A percentile compares a stretch with the other conserved stretches of the same genome.
Evolutionary conservation across 2,888 invertebrate species (phyloP).

Genomic region (Schrankia costaestrigalis): DNA sequence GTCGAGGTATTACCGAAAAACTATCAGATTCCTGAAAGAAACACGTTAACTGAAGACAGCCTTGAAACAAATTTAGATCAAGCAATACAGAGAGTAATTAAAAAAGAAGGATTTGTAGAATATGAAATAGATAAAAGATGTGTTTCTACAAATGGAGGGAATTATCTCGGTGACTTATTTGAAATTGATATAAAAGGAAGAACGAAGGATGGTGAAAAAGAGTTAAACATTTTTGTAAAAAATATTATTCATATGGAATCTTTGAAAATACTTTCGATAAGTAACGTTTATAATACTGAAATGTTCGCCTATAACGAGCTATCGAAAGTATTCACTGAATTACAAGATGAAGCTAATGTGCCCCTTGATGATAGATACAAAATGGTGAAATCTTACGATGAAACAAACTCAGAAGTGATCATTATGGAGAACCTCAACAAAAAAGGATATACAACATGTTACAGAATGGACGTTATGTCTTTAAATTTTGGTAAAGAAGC

Average conservation of each 20-base stretch:
- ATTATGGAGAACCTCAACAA: constrained; percentile 36
- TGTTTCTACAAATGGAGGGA: constrained; percentile 40
- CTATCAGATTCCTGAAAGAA: neutral
- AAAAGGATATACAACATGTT: constrained; percentile 25
- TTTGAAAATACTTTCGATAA: constrained; percentile 29
- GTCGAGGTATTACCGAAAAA: neutral
- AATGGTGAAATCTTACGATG: constrained; percentile 36
- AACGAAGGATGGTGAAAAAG: constrained; percentile 36
- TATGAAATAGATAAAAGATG: constrained; percentile 8
- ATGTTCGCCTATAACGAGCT: constrained; percentile 42
- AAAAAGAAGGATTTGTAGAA: constrained; percentile 33
- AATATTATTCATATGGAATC: constrained; percentile 29
- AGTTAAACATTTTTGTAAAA: constrained; percentile 47
- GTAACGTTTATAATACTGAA: constrained; percentile 38
- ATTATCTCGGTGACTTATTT: constrained; percentile 39
- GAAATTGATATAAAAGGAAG: constrained; percentile 42
- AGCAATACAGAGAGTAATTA: neutral
- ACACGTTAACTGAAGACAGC: neutral
- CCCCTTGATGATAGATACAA: constrained; percentile 38
- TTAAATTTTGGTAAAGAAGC: constrained; percentile 10
- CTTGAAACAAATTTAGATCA: neutral
- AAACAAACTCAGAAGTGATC: constrained; percentile 11
- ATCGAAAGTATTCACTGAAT: constrained; percentile 27
- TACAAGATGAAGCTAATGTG: constrained; percentile 39
- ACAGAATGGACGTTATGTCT: neutral